Evolutionary conservation across 2,113 vertebrate genomes (phyloP), one percentile per base, ranked within the genome.

Genomic region (Lucifuga dentata): DNA sequence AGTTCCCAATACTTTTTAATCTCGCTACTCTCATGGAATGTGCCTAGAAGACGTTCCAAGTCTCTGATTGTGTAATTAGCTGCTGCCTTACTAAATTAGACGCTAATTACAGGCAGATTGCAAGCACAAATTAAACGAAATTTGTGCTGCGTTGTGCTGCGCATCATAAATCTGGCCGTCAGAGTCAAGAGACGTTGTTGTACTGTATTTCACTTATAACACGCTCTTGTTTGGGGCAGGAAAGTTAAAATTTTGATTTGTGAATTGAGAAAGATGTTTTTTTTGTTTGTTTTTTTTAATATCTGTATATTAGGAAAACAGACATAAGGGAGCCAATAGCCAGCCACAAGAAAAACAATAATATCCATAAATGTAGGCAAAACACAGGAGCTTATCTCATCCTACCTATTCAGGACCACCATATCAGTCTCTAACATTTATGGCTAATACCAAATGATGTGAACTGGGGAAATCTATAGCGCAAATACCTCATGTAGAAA

Each of bases 41-140:
- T 8, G 15, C 16, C 50, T 52, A 8, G 21, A 60, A 52, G 52
- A 39, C 63, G 67, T 68, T 46, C 44, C 38, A 23, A 74, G 53
- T 46, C 39, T 15, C 61, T 76, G 66, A 82, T 78, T 80, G 46
- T 72, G 36, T 81, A 73, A 78, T 85, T 78, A 76, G 76, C 67
- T 58, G 39, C 59, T 80, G 68, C 59, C 38, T 60, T 61, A 65
- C 50, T 78, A 64, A 81, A 86, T 72, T 65, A 76, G 60, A 73
- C 1, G 8, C 16, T 67, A 76, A 81, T 77, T 84, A 82, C 63
- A 65, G 45, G 21, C 61, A 41, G 53, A 71, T 51, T 77, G 49
- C 3, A 2, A 12, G 15, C 1, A 1, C 48, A 84, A 79, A 71
- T 73, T 80, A 49, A 65, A 84, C 68, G 17, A 45, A 74, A 84